phyloP scores from a whole-genome alignment of 2,113 vertebrate species.

The Bambusicola thoracicus region DNA sequence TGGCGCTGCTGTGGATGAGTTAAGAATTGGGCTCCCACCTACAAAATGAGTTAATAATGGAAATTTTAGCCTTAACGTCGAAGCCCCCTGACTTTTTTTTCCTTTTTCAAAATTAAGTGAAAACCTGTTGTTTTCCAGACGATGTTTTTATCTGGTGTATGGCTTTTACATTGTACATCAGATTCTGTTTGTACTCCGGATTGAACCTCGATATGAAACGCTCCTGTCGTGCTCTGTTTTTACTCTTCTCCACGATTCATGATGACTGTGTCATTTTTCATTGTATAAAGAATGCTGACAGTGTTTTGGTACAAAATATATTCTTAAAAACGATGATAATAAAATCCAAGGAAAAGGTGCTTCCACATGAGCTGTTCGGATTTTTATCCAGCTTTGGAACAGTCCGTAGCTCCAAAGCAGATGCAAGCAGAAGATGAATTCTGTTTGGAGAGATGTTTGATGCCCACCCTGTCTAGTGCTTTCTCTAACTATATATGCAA shows the following conservation, averaged over 20 bases:
- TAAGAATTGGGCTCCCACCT: neutral
- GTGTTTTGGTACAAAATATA: constrained; percentile 81
- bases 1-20: neutral
- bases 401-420: neutral
- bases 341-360: constrained; percentile 68
- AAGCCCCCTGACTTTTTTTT: neutral
- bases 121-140: constrained; percentile 26
- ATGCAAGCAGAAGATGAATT: neutral
- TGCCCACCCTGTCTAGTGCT: neutral
- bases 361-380: constrained; percentile 69
- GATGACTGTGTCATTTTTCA: constrained; percentile 73
- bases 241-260: constrained; percentile 72
- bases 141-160: constrained; percentile 37
- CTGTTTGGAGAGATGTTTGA: constrained; percentile 1
- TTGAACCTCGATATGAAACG: constrained; percentile 58
- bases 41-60: neutral
- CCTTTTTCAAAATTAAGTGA: constrained; percentile 20
- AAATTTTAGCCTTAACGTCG: constrained; percentile 46
- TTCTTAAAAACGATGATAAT: constrained; percentile 73
- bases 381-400: constrained; percentile 64
- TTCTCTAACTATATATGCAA: neutral
- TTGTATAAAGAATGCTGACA: constrained; percentile 78
- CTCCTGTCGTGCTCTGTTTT: constrained; percentile 76
- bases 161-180: constrained; percentile 73
- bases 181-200: constrained; percentile 73